These are phyloP conservation scores for Falco naumanni DNA, from an alignment of 2,797 vertebrate species.

Conservation along the genomic window DNA sequence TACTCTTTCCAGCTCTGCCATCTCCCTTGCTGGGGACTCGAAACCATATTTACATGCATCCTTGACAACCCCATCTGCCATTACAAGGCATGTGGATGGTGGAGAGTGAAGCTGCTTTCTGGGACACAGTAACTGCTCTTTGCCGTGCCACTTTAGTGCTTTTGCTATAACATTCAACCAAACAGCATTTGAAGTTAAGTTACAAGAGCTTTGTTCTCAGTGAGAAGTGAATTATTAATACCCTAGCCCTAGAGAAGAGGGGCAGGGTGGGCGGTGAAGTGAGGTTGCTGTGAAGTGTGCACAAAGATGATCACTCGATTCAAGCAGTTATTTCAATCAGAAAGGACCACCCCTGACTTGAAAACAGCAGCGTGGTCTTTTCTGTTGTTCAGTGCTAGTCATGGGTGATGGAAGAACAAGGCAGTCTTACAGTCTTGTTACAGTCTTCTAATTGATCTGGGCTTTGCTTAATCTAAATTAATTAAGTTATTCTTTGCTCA, in stretches of 20 bases:
- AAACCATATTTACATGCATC: background rate
- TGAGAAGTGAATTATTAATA: background rate
- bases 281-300: background rate
- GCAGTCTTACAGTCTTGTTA: background rate
- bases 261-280: background rate
- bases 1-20: background rate
- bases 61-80: background rate
- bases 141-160: background rate
- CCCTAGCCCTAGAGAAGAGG: background rate
- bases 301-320: background rate
- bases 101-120: background rate
- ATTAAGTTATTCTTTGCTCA: slow-evolving; percentile 49
- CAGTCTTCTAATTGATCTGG: slow-evolving; percentile 49
- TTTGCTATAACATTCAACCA: background rate
- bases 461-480: slow-evolving; percentile 51
- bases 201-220: background rate
- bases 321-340: background rate
- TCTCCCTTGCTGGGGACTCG: background rate
- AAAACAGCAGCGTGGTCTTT: background rate
- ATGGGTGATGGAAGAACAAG: slow-evolving; percentile 34
- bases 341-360: background rate
- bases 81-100: background rate
- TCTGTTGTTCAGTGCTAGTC: background rate
- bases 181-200: background rate
- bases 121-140: background rate